A percentile compares a stretch with the other conserved stretches of the same genome.
These are phyloP conservation scores for Hyphantria cunea DNA, from an alignment of 1,140 invertebrate species.

Conservation along the genomic window DNA sequence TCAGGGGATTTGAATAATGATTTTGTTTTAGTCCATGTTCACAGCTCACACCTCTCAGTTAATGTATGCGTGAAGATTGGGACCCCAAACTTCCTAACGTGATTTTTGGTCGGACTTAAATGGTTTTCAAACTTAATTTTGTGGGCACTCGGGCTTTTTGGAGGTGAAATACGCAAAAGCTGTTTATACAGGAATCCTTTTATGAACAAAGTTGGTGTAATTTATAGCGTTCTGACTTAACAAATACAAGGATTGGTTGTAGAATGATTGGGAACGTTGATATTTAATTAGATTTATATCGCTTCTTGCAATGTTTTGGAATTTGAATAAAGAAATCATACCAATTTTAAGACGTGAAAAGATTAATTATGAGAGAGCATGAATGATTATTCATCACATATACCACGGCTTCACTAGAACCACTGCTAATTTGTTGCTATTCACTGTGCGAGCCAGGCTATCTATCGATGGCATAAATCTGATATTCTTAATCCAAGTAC, in stretches of 20 bases:
- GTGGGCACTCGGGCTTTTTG: conserved; percentile 31
- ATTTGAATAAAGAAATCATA: too few relatives aligned
- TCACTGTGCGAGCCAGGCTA: too few relatives aligned
- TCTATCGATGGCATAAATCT: too few relatives aligned
- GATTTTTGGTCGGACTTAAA: conserved; percentile 77
- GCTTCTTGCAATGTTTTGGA: too few relatives aligned
- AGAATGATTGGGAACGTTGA: background rate
- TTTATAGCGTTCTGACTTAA: conserved; percentile 25
- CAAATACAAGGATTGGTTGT: conserved; percentile 21
- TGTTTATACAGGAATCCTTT: conserved; percentile 40
- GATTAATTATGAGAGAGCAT: too few relatives aligned
- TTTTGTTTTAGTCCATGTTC: conserved; percentile 72
- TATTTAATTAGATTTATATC: too few relatives aligned
- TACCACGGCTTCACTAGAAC: too few relatives aligned
- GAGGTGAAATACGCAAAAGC: conserved; percentile 20
- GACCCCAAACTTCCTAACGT: conserved; percentile 64
- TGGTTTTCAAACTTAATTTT: conserved; percentile 72
- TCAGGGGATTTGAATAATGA: conserved; percentile 79
- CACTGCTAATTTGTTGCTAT: too few relatives aligned
- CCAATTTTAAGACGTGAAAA: too few relatives aligned
- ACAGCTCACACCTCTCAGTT: conserved; percentile 57
- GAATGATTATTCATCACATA: too few relatives aligned
- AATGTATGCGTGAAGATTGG: conserved; percentile 74
- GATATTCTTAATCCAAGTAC: too few relatives aligned
- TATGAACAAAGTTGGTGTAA: conserved; percentile 29